Conservation (phyloP, 2,888 invertebrate species). For the Alviniconcha strummeri region DNA sequence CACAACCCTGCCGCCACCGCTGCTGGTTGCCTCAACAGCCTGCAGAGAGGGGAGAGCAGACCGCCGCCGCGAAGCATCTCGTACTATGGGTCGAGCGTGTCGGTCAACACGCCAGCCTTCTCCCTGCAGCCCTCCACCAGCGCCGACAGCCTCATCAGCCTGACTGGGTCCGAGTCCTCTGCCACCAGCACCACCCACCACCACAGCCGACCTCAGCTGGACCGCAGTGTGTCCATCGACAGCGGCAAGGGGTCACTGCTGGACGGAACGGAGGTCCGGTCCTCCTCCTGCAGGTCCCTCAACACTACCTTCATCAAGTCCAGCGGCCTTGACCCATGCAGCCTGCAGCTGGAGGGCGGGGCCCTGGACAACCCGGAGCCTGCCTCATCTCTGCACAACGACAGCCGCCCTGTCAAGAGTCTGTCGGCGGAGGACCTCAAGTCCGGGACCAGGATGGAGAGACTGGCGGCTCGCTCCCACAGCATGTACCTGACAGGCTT, state of each 20-base stretch:
- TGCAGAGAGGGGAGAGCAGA: neutral
- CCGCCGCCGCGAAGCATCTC: neutral
- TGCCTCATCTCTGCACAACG: neutral
- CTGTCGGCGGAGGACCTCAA: conserved; percentile 42
- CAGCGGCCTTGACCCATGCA: neutral
- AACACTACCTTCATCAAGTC: conserved; percentile 13
- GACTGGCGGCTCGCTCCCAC: conserved; percentile 46
- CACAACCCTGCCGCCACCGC: conserved; percentile 22
- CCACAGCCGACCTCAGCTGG: conserved; percentile 30
- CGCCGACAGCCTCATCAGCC: conserved; percentile 56
- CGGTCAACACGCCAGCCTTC: neutral
- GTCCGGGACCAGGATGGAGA: conserved; percentile 15
- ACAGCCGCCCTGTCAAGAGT: conserved; percentile 31
- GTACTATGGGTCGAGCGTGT: conserved; percentile 30
- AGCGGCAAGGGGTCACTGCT: conserved; percentile 58
- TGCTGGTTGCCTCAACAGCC: neutral
- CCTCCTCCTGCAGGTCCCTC: conserved; percentile 6
- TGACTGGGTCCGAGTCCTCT: conserved; percentile 44
- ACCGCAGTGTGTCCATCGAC: conserved; percentile 55
- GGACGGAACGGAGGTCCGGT: neutral
- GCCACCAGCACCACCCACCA: conserved; percentile 29
- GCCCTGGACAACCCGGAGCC: neutral
- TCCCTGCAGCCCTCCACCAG: conserved; percentile 51
- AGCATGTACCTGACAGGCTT: conserved; percentile 47
- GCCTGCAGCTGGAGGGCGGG: neutral